These are phyloP conservation scores for Brachionus manjavacas DNA, from an alignment of 1,140 invertebrate genomes.

Conservation along the genomic window DNA sequence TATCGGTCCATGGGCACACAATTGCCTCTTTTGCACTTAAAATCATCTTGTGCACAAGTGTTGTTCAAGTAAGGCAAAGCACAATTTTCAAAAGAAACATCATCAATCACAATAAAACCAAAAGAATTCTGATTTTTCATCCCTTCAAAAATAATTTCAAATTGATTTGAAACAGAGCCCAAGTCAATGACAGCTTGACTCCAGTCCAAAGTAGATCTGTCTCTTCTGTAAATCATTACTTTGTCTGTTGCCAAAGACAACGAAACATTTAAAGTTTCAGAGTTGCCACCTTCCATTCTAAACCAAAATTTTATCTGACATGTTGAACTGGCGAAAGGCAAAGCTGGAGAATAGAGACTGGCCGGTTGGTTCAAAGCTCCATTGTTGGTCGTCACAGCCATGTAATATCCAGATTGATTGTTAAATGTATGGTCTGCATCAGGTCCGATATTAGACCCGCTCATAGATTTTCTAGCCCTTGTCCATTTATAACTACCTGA, in stretches of 20 bases:
- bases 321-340: conserved; percentile 47
- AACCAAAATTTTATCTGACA: conserved; percentile 69
- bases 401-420: conserved; percentile 13
- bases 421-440: conserved; percentile 44
- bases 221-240: not conserved
- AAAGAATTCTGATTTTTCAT: conserved; percentile 64
- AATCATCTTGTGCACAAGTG: conserved; percentile 44
- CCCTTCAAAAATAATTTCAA: conserved; percentile 69
- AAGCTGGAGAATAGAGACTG: conserved; percentile 55
- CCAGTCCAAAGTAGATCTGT: conserved; percentile 42
- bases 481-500: conserved; percentile 50
- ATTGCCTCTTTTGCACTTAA: conserved; percentile 51
- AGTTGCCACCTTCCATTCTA: conserved; percentile 68
- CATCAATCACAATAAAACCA: conserved; percentile 57
- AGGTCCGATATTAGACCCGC: conserved; percentile 37
- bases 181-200: conserved; percentile 45
- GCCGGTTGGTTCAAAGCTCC: conserved; percentile 59
- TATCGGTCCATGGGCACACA: conserved; percentile 48
- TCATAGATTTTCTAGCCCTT: not conserved
- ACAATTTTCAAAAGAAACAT: conserved; percentile 36
- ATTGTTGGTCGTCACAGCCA: conserved; percentile 16
- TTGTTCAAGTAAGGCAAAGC: conserved; percentile 44
- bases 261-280: conserved; percentile 51
- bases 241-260: conserved; percentile 43
- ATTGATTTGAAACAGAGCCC: conserved; percentile 46